phyloP scores from a whole-genome alignment of 1,140 invertebrate genomes.

The Melipona quadrifasciata region DNA sequence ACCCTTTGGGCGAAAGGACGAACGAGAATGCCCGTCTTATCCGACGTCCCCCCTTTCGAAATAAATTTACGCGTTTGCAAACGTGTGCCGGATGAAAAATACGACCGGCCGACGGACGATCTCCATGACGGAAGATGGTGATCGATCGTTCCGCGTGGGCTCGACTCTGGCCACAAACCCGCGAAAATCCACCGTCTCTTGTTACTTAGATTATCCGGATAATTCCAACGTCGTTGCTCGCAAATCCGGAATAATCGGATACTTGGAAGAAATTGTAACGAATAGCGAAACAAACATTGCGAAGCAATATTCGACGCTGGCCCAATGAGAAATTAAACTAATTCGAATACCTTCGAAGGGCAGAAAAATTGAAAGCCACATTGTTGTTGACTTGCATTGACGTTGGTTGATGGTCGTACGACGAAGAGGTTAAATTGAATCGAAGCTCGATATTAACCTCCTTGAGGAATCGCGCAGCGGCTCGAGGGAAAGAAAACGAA shows the following conservation, averaged over 20 bases:
- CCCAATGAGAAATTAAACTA: too few relatives aligned
- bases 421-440: slow-evolving; percentile 26
- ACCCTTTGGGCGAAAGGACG: slow-evolving; percentile 60
- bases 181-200: too few relatives aligned
- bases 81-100: not conserved
- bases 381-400: too few relatives aligned
- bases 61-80: slow-evolving; percentile 47
- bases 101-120: not conserved
- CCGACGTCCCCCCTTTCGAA: slow-evolving; percentile 21
- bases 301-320: too few relatives aligned
- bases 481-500: not conserved
- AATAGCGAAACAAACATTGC: too few relatives aligned
- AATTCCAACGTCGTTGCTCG: too few relatives aligned
- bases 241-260: too few relatives aligned
- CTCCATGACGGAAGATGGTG: not conserved
- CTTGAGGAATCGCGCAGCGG: slow-evolving; percentile 29
- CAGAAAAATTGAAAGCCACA: too few relatives aligned
- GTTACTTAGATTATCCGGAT: too few relatives aligned
- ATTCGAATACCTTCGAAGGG: too few relatives aligned
- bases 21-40: slow-evolving; percentile 54
- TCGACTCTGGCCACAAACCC: not conserved
- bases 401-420: too few relatives aligned
- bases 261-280: too few relatives aligned
- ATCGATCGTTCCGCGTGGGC: not conserved
- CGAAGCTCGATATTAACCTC: slow-evolving; percentile 31